Evolutionary conservation across 2,113 vertebrate species (phyloP), one percentile per base, ranked within the genome.

Genomic region (Urocynchramus pylzowi): DNA sequence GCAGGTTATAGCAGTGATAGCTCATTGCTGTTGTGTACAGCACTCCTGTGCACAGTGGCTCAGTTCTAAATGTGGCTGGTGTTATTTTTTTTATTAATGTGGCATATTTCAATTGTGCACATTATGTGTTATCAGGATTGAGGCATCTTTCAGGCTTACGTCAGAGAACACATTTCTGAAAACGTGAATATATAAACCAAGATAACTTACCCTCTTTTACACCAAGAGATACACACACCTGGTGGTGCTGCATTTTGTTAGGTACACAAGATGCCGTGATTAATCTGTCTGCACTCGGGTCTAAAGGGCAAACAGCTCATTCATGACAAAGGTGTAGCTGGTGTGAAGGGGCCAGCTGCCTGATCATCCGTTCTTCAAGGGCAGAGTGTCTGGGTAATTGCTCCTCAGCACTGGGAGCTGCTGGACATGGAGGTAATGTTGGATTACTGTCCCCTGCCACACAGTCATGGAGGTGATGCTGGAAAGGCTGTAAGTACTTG

Each of bases 231-330:
- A 15, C 0, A 14, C 9, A 4, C 10, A 41, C 49, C 33, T 6
- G 6, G 1, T 33, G 33, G 47, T 59, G 52, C 42, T 16, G 9
- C 30, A 3, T 56, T 71, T 80, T 52, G 17, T 68, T 64, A 76
- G 52, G 24, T 49, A 39, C 1, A 3, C 44, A 64, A 33, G 15
- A 39, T 33, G 7, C 4, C 0, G 0, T 52, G 41, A 27, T 83
- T 44, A n/a, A 20, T 91, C 59, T 93, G 42, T 30, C 64, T 81
- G 37, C 5, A 1, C 19, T 41, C 63, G 16, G 10, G 23, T 87
- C 14, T 63, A 30, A 87, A 78, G 27, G 65, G 47, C 39, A 45
- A 68, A 47, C 23, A 76, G 30, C 1, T 2, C 10, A 2, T 42
- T 63, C 20, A 11, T 71, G 39, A 19, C 11, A 49, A 39, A 81